A percentile compares a stretch with the other conserved stretches of the same genome.
phyloP scores from a whole-genome alignment of 2,888 invertebrate species.

The Brachycybe producta region DNA sequence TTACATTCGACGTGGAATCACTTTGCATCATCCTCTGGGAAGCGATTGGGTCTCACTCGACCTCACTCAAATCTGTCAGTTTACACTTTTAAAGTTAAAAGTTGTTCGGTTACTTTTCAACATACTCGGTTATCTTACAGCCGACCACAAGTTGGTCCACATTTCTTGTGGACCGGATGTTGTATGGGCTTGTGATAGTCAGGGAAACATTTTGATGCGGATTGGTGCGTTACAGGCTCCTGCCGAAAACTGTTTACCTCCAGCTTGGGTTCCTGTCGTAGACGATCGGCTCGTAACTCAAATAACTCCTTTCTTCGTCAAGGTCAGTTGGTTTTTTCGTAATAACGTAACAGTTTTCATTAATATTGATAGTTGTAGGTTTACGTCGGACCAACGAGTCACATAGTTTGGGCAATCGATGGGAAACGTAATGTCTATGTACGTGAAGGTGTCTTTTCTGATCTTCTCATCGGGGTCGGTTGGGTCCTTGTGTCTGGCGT shows the following conservation, averaged over 20 bases:
- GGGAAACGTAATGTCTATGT: constrained; percentile 37
- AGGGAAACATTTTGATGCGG: constrained; percentile 38
- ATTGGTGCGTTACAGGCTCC: constrained; percentile 37
- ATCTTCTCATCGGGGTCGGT: constrained; percentile 39
- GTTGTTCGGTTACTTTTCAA: background rate
- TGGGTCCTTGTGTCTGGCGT: constrained; percentile 41
- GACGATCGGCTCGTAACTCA: constrained; percentile 7
- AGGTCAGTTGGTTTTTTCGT: background rate
- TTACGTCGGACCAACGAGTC: constrained; percentile 32
- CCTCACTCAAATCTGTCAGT: constrained; percentile 34
- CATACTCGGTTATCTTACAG: constrained; percentile 27
- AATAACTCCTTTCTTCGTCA: constrained; percentile 2
- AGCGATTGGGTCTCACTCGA: constrained; percentile 36
- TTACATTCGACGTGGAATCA: constrained; percentile 36
- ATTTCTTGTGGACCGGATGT: constrained; percentile 37
- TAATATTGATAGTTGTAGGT: constrained; percentile 28
- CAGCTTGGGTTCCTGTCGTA: constrained; percentile 40
- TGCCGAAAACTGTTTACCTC: constrained; percentile 32
- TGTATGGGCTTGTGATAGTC: constrained; percentile 40
- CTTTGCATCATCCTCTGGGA: constrained; percentile 33
- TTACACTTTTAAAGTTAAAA: too few species aligned
- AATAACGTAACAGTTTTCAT: background rate
- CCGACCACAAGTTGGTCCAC: constrained; percentile 32
- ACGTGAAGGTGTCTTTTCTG: constrained; percentile 37
- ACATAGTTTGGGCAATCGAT: constrained; percentile 42